A percentile compares a stretch with the other conserved stretches of the same genome.
Evolutionary conservation across 2,797 vertebrate species (phyloP).

Genomic region (Anisognathus igniventris): DNA sequence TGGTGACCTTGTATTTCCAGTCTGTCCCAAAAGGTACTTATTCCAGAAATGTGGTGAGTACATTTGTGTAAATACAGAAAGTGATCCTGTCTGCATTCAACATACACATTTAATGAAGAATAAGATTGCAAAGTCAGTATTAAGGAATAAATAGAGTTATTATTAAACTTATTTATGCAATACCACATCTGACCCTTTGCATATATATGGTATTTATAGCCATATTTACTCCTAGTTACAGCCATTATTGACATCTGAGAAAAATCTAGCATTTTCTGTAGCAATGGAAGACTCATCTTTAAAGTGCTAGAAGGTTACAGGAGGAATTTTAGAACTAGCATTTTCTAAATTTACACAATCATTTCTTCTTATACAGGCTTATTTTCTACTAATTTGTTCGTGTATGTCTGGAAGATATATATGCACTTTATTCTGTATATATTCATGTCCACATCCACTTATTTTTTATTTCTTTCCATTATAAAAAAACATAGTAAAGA

Average conservation of each 20-base stretch:
- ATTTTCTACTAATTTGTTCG: conserved; percentile 8
- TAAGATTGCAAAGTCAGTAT: not conserved
- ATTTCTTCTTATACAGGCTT: conserved; percentile 8
- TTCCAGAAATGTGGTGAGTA: not conserved
- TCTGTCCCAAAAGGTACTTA: not conserved
- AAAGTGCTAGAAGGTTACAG: not conserved
- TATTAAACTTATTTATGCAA: not conserved
- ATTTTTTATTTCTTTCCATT: conserved; percentile 30
- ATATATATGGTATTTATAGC: not conserved
- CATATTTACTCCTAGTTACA: not conserved
- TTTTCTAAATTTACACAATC: conserved; percentile 15
- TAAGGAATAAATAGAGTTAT: not conserved
- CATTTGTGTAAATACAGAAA: not conserved
- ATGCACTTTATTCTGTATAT: not conserved
- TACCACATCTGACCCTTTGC: not conserved
- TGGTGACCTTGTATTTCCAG: not conserved
- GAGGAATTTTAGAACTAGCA: not conserved
- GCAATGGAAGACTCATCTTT: not conserved
- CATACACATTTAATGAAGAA: not conserved
- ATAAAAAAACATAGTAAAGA: not conserved
- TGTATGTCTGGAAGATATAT: not conserved
- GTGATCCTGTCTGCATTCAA: not conserved
- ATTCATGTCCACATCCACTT: not conserved
- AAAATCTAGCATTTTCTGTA: not conserved
- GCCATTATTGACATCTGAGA: not conserved